phyloP scores from a whole-genome alignment of 1,140 invertebrate genomes.

The Sycophila sp. region DNA sequence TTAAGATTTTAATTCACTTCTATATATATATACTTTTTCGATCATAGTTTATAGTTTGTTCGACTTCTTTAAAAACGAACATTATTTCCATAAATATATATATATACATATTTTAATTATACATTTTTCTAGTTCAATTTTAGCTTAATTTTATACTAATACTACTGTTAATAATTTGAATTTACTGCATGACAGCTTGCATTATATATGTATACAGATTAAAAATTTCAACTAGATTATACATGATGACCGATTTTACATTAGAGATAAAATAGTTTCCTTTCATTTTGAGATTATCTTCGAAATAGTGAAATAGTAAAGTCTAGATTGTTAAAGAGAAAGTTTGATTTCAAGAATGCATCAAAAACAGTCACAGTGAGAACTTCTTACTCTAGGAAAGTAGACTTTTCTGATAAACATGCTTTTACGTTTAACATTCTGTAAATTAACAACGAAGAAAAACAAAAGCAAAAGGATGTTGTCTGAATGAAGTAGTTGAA shows the following conservation, averaged over 20 bases:
- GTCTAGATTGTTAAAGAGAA: no score
- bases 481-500: conserved; percentile 13
- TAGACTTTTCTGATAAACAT: background rate
- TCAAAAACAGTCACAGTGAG: background rate
- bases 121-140: background rate
- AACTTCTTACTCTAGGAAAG: background rate
- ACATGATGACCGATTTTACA: no score
- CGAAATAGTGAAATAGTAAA: no score
- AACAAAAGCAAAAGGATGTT: conserved; percentile 16
- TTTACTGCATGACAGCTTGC: conserved; percentile 22
- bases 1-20: no score
- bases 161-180: conserved; percentile 17
- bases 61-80: background rate
- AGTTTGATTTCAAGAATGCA: no score
- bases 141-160: background rate
- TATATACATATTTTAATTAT: no score
- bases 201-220: background rate
- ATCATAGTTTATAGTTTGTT: background rate
- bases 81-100: no score
- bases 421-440: background rate
- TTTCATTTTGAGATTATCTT: no score
- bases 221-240: background rate
- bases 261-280: no score
- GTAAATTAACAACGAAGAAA: no score
- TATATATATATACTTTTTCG: no score